These are phyloP conservation scores for Spisula subtruncata DNA, from an alignment of 2,888 invertebrate genomes.

Conservation along the genomic window DNA sequence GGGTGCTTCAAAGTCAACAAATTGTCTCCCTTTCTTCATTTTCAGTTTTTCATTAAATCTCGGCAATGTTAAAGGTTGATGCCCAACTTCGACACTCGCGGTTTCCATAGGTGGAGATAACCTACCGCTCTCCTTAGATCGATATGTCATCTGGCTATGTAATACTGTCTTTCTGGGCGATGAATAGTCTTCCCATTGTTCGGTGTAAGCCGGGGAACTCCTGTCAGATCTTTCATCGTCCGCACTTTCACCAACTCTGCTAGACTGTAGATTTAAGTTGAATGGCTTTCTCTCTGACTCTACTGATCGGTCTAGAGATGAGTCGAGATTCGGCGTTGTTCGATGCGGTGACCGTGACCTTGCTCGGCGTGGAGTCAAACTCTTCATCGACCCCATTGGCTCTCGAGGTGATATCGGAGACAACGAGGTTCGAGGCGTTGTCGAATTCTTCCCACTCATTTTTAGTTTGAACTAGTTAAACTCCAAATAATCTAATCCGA, in stretches of 20 bases:
- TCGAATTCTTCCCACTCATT: constrained; percentile 22
- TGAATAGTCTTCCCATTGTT: constrained; percentile 62
- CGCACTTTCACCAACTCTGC: constrained; percentile 10
- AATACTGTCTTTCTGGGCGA: constrained; percentile 55
- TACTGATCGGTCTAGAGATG: constrained; percentile 5
- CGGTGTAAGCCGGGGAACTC: constrained; percentile 50
- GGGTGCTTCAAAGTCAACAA: constrained; percentile 70
- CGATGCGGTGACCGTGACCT: background rate
- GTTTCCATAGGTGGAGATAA: constrained; percentile 61
- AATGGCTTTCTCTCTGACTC: constrained; percentile 28
- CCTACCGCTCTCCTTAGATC: constrained; percentile 65
- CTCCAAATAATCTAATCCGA: no score
- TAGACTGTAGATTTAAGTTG: constrained; percentile 23
- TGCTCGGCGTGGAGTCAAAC: background rate
- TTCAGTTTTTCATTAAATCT: constrained; percentile 69
- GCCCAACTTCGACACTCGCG: constrained; percentile 58
- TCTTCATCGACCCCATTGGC: background rate
- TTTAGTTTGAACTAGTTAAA: background rate
- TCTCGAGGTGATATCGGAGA: constrained; percentile 36
- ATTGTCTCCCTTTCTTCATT: constrained; percentile 61
- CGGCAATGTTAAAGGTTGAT: constrained; percentile 61
- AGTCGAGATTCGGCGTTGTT: constrained; percentile 31
- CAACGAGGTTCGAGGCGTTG: constrained; percentile 28
- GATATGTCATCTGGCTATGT: constrained; percentile 39
- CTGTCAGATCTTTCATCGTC: constrained; percentile 40